Percentiles rank a stretch among this genome's conserved stretches.
These are phyloP conservation scores for Hoplodrina blanda DNA, from an alignment of 2,888 invertebrate species.

Conservation along the genomic window DNA sequence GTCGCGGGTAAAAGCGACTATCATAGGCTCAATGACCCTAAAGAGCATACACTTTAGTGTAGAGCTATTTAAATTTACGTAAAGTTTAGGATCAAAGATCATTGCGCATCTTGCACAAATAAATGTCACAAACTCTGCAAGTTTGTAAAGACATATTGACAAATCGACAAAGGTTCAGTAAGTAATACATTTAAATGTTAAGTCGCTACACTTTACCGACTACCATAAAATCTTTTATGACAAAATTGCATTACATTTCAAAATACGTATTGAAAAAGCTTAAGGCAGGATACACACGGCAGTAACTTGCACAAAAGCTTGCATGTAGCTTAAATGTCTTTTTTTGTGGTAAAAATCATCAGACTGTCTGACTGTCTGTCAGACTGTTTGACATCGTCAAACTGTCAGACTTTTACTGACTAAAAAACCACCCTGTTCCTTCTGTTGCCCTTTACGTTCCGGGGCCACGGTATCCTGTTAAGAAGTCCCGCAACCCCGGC, in stretches of 20 bases:
- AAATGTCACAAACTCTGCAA: conserved; percentile 12
- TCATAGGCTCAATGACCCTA: not conserved
- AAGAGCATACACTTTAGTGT: not conserved
- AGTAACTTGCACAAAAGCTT: too few species aligned
- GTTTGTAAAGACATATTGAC: not conserved
- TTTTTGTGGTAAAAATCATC: too few species aligned
- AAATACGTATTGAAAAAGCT: not conserved
- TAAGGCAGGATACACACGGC: not conserved
- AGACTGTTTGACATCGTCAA: too few species aligned
- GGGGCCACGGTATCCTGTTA: too few species aligned
- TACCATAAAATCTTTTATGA: not conserved
- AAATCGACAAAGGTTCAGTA: conserved; percentile 15
- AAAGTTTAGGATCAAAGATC: conserved; percentile 10
- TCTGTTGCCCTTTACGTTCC: too few species aligned
- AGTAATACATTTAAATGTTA: not conserved
- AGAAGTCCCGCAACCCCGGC: too few species aligned
- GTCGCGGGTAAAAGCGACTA: too few species aligned
- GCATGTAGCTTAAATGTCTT: too few species aligned
- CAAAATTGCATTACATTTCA: not conserved
- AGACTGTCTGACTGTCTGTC: too few species aligned
- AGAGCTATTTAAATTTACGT: not conserved
- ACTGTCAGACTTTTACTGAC: too few species aligned
- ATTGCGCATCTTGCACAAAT: conserved; percentile 15
- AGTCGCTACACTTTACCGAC: too few species aligned
- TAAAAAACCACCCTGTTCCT: too few species aligned